A percentile compares a stretch with the other conserved stretches of the same genome.
Evolutionary conservation across 2,113 vertebrate species (phyloP).

Genomic region (Plotosus lineatus): DNA sequence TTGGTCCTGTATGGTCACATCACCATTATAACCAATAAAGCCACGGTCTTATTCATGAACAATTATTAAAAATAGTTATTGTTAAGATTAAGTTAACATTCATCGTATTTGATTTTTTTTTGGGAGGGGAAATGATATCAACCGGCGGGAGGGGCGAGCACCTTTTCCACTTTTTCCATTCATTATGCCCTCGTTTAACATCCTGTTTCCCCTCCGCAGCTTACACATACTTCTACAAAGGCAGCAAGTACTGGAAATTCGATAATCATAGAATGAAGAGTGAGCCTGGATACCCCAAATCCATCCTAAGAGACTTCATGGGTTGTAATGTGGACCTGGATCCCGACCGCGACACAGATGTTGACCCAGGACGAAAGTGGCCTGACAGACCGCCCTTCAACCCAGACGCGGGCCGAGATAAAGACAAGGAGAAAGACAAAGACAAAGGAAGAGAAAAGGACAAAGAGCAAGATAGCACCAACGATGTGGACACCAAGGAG

Average conservation of each 20-base stretch:
- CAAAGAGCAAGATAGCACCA: constrained; percentile 33
- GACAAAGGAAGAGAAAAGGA: constrained; percentile 49
- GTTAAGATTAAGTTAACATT: neutral
- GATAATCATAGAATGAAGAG: constrained; percentile 93
- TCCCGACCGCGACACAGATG: constrained; percentile 63
- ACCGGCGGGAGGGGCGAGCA: neutral
- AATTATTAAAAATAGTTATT: neutral
- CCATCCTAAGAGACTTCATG: constrained; percentile 94
- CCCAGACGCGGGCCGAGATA: constrained; percentile 69
- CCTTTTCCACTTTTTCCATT: neutral
- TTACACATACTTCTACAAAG: constrained; percentile 95
- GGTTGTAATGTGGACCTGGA: constrained; percentile 84
- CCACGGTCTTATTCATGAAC: neutral
- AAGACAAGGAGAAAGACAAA: constrained; percentile 59
- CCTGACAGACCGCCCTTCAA: constrained; percentile 83
- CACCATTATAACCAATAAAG: neutral
- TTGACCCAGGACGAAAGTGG: constrained; percentile 70
- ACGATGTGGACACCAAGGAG: constrained; percentile 61
- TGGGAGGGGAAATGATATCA: neutral
- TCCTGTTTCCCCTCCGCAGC: constrained; percentile 70
- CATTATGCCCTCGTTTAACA: constrained; percentile 48
- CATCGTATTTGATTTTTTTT: neutral
- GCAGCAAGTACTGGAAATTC: constrained; percentile 96
- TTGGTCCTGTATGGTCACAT: constrained; percentile 21
- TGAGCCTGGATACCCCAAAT: constrained; percentile 94